phyloP scores from a whole-genome alignment of 2,113 vertebrate species.

The Tylochromis polylepis region DNA sequence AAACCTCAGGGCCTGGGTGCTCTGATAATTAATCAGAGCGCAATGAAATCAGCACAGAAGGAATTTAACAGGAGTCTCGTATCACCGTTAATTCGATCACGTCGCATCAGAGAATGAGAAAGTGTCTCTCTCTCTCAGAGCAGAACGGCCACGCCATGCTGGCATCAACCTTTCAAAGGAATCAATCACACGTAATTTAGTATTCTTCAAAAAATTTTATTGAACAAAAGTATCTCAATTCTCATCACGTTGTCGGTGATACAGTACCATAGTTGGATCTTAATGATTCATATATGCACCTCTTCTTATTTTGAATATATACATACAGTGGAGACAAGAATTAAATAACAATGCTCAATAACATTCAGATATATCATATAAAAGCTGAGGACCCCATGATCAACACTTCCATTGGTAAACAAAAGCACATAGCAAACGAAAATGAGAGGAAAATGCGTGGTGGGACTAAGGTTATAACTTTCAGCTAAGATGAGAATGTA shows the following conservation, averaged over 20 bases:
- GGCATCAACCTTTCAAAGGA: background rate
- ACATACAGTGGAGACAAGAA: conserved; percentile 77
- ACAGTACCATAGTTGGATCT: conserved; percentile 74
- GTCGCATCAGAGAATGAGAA: background rate
- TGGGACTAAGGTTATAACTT: background rate
- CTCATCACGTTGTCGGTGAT: conserved; percentile 71
- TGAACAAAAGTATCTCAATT: conserved; percentile 79
- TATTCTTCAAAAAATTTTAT: conserved; percentile 75
- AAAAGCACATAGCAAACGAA: conserved; percentile 37
- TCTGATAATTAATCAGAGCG: background rate
- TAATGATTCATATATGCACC: conserved; percentile 71
- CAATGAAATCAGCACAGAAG: background rate
- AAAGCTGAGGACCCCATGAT: conserved; percentile 64
- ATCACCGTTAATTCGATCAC: background rate
- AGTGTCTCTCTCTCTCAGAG: background rate
- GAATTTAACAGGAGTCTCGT: background rate
- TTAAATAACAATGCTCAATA: conserved; percentile 78
- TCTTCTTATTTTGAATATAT: conserved; percentile 68
- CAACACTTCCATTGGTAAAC: conserved; percentile 71
- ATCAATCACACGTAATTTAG: background rate
- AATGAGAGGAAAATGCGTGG: conserved; percentile 31
- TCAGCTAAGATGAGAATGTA: background rate
- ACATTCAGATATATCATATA: conserved; percentile 74
- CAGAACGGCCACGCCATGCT: background rate
- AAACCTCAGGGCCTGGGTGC: background rate